Base-by-base conservation (phyloP, 2,888 invertebrate species). In the Sisyra nigra region DNA sequence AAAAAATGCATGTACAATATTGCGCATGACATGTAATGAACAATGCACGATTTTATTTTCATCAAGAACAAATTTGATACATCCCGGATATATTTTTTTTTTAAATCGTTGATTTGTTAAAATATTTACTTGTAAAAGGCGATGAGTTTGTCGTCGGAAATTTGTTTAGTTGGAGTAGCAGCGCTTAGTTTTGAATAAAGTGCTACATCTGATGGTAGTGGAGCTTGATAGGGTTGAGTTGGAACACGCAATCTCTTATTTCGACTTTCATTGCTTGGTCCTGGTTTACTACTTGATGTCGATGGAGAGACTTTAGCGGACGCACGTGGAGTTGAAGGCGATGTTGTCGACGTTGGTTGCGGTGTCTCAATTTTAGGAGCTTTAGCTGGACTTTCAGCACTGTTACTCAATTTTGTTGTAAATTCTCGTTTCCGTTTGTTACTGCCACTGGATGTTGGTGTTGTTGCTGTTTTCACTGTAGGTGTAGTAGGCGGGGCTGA, bases 181-280 rank as follows among this genome's bases (percentile, higher is more conserved):
- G 76, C 74, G 0, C 77, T 74, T 40, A 81, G 69, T 58, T 84
- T 84, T 3, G 84, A 79, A 14, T 84, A 76, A 59, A 80, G 74
- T 47, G 80, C 75, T 44, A 84, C 64, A 60, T 86, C 85, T 3
- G 24, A 24, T 0, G 85, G 82, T 30, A 84, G 65, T 0, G 86
- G 86, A 48, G 83, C 82, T 59, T 88, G 87, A 63, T 85, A 88
- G 9, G 80, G 74, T 56, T 85, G 85, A 13, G 82, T 82, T 65
- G 76, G 74, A 15, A 72, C 69, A 42, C 76, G 63, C 47, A 66
- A 67, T 50, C 76, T 60, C 54, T 74, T 74, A 11, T 67, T 63
- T 54, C 47, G 60, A 29, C 48, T 61, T 24, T 45, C 32, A 48
- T 69, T 69, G 65, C 68, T 62, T 17, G 66, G 67, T 47, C 67